These are phyloP conservation scores for Hypanus sabinus DNA, from an alignment of 2,113 vertebrate species.

Conservation along the genomic window DNA sequence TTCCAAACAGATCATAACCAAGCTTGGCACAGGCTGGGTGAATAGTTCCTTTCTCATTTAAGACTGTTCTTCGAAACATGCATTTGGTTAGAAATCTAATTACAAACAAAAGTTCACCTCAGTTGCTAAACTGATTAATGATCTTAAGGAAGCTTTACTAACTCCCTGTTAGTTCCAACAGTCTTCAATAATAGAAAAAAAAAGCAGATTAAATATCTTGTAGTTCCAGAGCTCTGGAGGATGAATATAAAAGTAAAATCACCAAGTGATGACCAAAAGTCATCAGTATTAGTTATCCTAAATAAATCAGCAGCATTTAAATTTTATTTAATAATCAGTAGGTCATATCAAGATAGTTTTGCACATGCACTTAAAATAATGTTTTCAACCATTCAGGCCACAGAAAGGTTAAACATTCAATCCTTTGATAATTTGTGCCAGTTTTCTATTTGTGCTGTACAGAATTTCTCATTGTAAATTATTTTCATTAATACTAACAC, in stretches of 20 bases:
- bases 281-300: background rate
- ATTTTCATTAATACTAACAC: background rate
- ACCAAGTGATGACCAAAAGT: background rate
- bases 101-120: background rate
- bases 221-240: background rate
- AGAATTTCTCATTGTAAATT: background rate
- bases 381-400: background rate
- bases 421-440: background rate
- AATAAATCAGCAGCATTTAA: background rate
- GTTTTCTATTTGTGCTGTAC: background rate
- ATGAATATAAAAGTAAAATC: background rate
- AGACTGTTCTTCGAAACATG: background rate
- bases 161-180: background rate
- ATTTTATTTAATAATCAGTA: background rate
- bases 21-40: background rate
- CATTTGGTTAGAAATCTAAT: background rate
- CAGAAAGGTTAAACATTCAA: background rate
- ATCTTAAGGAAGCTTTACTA: background rate
- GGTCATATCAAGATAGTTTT: background rate
- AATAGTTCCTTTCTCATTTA: background rate
- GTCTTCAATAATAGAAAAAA: background rate
- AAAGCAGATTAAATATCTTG: background rate
- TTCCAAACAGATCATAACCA: constrained; percentile 16
- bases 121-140: background rate
- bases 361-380: background rate